phyloP scores from a whole-genome alignment of 2,113 vertebrate genomes.

The Oophaga pumilio region DNA sequence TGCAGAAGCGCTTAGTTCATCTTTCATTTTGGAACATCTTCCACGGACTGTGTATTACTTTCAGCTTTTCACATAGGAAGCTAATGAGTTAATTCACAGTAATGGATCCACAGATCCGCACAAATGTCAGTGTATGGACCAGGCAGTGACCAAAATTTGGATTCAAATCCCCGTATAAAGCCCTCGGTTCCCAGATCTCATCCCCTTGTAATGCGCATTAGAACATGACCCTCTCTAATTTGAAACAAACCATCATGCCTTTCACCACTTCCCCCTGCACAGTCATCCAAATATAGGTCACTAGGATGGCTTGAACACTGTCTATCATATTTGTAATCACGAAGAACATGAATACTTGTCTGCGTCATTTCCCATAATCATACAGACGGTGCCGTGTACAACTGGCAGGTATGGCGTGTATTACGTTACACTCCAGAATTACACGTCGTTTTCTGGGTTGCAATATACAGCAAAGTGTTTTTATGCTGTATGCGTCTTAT shows the following conservation, averaged over 20 bases:
- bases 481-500: not conserved
- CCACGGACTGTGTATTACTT: not conserved
- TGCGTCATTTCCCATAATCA: slow-evolving; percentile 13
- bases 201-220: not conserved
- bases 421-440: not conserved
- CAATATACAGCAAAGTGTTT: not conserved
- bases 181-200: not conserved
- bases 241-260: slow-evolving; percentile 18
- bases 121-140: not conserved
- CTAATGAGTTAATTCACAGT: not conserved
- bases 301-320: slow-evolving; percentile 16
- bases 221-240: slow-evolving; percentile 5
- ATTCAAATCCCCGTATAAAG: not conserved
- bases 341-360: slow-evolving; percentile 1
- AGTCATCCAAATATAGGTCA: slow-evolving; percentile 27
- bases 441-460: not conserved
- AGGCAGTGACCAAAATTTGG: not conserved
- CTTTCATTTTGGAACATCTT: not conserved
- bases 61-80: not conserved
- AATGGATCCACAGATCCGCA: not conserved
- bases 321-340: slow-evolving; percentile 5
- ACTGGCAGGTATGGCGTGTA: not conserved
- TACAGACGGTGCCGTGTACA: not conserved
- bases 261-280: slow-evolving; percentile 9
- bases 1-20: too few relatives aligned